Evolutionary conservation across 2,113 vertebrate genomes (phyloP).

Genomic region (Lota lota): DNA sequence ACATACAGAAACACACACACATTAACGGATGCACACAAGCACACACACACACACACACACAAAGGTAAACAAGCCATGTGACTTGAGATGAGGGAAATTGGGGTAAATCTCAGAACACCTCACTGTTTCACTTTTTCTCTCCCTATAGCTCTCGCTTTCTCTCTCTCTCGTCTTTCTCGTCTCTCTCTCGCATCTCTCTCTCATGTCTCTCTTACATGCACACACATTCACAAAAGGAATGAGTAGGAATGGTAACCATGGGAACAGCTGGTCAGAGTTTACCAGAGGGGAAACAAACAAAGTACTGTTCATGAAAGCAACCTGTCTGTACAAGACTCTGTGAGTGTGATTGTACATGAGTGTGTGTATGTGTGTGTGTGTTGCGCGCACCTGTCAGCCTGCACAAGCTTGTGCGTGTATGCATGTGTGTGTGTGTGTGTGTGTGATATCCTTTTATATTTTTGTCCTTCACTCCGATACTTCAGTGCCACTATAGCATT

Average conservation of each 20-base stretch:
- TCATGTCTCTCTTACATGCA: constrained; percentile 4
- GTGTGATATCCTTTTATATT: constrained; percentile 5
- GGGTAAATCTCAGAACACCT: constrained; percentile 26
- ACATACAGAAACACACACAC: neutral
- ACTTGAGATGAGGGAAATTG: no score
- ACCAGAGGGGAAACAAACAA: constrained; percentile 79
- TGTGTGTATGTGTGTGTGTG: constrained; percentile 14
- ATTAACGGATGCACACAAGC: no score
- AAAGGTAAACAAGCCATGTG: no score
- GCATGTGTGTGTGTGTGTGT: constrained; percentile 3
- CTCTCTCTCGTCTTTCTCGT: no score
- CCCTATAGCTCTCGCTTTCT: neutral
- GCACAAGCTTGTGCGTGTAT: neutral
- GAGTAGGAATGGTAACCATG: constrained; percentile 73
- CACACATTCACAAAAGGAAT: constrained; percentile 43
- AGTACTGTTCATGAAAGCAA: constrained; percentile 71
- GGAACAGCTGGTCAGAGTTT: constrained; percentile 76
- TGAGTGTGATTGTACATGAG: constrained; percentile 3
- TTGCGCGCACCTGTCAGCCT: no score
- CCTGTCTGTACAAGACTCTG: constrained; percentile 35
- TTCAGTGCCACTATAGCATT: neutral
- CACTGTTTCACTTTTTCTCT: neutral
- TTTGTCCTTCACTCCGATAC: constrained; percentile 1
- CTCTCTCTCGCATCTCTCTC: no score
- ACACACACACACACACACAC: neutral